Percentiles rank a stretch among this genome's conserved stretches.
Evolutionary conservation across 2,113 vertebrate species (phyloP).

Genomic region (Prunella himalayana): DNA sequence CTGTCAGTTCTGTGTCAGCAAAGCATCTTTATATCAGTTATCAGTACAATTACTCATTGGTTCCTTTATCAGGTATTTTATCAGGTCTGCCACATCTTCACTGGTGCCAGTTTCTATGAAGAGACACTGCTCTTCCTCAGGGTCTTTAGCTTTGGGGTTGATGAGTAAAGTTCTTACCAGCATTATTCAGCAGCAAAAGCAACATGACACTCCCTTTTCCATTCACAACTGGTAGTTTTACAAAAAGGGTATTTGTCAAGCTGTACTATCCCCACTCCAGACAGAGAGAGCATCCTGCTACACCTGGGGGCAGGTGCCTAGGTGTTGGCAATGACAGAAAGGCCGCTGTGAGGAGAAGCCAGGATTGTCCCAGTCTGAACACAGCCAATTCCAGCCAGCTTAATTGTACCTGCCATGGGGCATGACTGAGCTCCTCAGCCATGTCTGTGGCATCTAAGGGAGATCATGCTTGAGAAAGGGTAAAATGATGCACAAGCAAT

Average conservation of each 20-base stretch:
- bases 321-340: fast-evolving
- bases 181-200: not conserved
- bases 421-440: fast-evolving
- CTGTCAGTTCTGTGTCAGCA: not conserved
- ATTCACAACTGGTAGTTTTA: not conserved
- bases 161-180: not conserved
- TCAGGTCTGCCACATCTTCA: not conserved
- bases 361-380: not conserved
- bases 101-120: not conserved
- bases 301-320: fast-evolving
- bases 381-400: not conserved
- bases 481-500: not conserved
- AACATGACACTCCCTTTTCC: not conserved
- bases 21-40: not conserved
- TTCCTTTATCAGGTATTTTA: not conserved
- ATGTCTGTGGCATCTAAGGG: fast-evolving
- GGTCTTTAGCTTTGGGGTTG: not conserved
- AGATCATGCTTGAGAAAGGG: not conserved
- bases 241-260: not conserved
- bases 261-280: not conserved
- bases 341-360: not conserved
- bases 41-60: not conserved
- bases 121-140: not conserved
- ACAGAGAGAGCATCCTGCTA: too few relatives aligned
- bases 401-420: fast-evolving